Conservation (phyloP, 2,888 invertebrate genomes). For the Boloria euphrosyne region DNA sequence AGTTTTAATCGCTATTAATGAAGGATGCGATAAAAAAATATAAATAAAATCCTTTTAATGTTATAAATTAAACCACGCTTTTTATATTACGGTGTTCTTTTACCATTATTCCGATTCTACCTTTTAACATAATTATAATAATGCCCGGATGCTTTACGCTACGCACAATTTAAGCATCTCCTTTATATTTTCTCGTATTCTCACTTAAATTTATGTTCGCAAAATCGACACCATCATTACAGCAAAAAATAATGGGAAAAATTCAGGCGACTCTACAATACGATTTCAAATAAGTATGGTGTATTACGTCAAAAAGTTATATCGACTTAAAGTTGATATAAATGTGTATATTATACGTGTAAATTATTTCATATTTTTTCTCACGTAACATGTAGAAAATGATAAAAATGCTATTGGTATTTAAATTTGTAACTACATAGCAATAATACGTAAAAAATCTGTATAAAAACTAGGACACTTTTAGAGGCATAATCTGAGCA, state of each 20-base stretch:
- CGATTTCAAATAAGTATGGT: too few species aligned
- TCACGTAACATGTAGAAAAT: too few species aligned
- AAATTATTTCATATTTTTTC: too few species aligned
- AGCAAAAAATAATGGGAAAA: constrained; percentile 11
- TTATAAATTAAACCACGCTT: constrained; percentile 17
- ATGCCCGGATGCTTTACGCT: constrained; percentile 29
- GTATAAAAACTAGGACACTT: too few species aligned
- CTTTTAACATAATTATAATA: constrained; percentile 39
- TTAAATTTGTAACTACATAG: too few species aligned
- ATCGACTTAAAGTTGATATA: too few species aligned
- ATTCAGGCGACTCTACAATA: background rate
- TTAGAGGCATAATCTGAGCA: too few species aligned
- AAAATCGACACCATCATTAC: constrained; percentile 19
- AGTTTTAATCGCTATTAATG: background rate
- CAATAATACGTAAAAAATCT: too few species aligned
- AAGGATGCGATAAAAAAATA: background rate
- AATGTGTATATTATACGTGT: too few species aligned
- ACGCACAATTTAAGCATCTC: constrained; percentile 28
- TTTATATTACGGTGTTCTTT: constrained; percentile 24
- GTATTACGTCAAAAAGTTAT: too few species aligned
- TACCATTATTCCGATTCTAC: constrained; percentile 35
- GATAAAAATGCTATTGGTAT: too few species aligned
- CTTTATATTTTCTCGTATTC: constrained; percentile 22
- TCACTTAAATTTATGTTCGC: constrained; percentile 18
- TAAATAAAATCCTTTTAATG: background rate